Conservation (phyloP, 2,797 vertebrate genomes). For the Eulemur rubriventer region DNA sequence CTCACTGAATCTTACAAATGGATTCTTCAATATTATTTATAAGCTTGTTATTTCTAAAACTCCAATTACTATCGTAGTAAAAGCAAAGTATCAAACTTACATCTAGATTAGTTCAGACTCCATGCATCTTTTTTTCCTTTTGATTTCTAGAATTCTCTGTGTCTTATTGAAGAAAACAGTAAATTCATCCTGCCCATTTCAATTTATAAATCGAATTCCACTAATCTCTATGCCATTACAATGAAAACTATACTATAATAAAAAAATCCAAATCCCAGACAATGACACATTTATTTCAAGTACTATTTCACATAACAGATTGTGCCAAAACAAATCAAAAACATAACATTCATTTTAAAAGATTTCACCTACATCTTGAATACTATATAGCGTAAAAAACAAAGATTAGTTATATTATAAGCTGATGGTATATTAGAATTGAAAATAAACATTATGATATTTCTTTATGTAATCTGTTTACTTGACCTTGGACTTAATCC, state of each 20-base stretch:
- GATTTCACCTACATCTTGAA: conserved; percentile 4
- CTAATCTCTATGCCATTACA: background rate
- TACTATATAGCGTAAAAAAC: background rate
- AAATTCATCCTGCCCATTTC: conserved; percentile 14
- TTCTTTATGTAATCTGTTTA: conserved; percentile 35
- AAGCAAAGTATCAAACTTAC: background rate
- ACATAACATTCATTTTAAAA: background rate
- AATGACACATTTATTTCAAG: background rate
- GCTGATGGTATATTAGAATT: conserved; percentile 3
- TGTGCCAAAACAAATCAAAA: conserved; percentile 11
- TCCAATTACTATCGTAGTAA: background rate
- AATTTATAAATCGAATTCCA: background rate
- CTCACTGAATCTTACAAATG: background rate
- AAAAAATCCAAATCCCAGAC: background rate
- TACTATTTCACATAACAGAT: background rate
- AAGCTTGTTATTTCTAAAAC: conserved; percentile 11
- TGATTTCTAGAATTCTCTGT: conserved; percentile 41
- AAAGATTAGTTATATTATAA: background rate
- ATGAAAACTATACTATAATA: background rate
- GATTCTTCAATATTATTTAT: conserved; percentile 24
- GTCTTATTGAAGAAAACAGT: background rate
- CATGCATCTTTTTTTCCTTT: background rate
- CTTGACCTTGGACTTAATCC: background rate
- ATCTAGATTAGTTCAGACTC: background rate
- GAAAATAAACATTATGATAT: background rate